Evolutionary conservation across 2,888 invertebrate genomes (phyloP), one percentile per base, ranked within the genome.

Genomic region (Leptura quadrifasciata): DNA sequence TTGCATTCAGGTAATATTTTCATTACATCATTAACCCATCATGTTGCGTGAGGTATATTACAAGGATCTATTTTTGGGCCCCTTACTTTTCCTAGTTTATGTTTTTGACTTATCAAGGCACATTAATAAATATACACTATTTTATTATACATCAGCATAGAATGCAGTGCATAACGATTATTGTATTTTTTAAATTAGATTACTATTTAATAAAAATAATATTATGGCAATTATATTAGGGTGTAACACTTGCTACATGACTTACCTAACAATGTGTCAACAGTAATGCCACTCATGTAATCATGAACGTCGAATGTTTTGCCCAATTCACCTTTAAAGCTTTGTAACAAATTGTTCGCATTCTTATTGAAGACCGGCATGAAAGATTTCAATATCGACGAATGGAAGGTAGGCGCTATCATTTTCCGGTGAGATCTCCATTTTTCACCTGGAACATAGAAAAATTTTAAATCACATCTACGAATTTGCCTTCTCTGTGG

Each of bases 351-450:
- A 67, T 88, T 88, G 15, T 84, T 76, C 71, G 91, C 90, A 80
- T 91, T 91, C 69, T 89, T 88, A 78, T 90, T 90, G 80, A 91
- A 91, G 1, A 90, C 85, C 0, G 90, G 90, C n/a, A 91, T 89
- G 80, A 91, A 91, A 0, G 90, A 89, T 79, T 91, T 91, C n/a
- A 91, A 81, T 10, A 91, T 88, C 74, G 88, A 90, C 78, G 90
- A 81, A 75, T 91, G 91, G 83, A 91, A 91, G 1, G 91, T 90
- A 0, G 91, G 91, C 0, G 91, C 91, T 72, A 91, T 91, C 80
- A 91, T 88, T 84, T 91, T 91, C 47, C 91, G 87, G 75, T 91
- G 91, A 0, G 88, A 82, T 65, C 88, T 86, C 91, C 91, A 91
- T 84, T 90, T 91, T 35, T 90, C 88, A 0, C 91, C 91, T 87